Conservation (phyloP, 2,888 invertebrate genomes). For the Steromphala cineraria region DNA sequence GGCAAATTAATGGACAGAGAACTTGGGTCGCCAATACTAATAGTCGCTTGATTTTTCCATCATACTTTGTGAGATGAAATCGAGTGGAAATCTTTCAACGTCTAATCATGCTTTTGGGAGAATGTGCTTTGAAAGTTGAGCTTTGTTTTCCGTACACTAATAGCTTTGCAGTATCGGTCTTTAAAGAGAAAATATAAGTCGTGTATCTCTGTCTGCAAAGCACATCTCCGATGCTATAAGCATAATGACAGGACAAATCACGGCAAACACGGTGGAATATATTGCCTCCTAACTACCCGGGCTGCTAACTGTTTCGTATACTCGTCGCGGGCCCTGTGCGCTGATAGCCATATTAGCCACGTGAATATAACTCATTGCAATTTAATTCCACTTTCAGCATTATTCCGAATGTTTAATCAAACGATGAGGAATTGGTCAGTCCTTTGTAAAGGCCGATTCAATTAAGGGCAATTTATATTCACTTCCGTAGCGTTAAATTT, state of each 20-base stretch:
- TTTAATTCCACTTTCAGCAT: too few species aligned
- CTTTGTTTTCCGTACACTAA: background rate
- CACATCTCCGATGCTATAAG: background rate
- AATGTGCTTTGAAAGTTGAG: background rate
- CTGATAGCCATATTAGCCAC: background rate
- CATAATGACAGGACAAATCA: background rate
- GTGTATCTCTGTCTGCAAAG: background rate
- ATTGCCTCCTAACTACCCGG: background rate
- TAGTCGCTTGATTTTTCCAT: conserved; percentile 2
- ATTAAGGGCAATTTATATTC: too few species aligned
- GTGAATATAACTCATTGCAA: background rate
- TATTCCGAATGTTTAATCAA: too few species aligned
- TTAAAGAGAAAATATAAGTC: background rate
- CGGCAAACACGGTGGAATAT: background rate
- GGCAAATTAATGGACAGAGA: background rate
- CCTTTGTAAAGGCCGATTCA: too few species aligned
- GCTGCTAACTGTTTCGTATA: too few species aligned
- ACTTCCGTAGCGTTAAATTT: too few species aligned
- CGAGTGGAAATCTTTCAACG: conserved; percentile 5
- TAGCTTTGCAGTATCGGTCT: background rate
- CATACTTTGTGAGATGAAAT: conserved; percentile 10
- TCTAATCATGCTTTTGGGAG: background rate
- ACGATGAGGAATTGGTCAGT: too few species aligned
- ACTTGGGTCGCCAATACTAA: conserved; percentile 5
- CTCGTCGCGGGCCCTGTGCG: background rate